phyloP scores from a whole-genome alignment of 2,113 vertebrate species.

The Montifringilla adamsi region DNA sequence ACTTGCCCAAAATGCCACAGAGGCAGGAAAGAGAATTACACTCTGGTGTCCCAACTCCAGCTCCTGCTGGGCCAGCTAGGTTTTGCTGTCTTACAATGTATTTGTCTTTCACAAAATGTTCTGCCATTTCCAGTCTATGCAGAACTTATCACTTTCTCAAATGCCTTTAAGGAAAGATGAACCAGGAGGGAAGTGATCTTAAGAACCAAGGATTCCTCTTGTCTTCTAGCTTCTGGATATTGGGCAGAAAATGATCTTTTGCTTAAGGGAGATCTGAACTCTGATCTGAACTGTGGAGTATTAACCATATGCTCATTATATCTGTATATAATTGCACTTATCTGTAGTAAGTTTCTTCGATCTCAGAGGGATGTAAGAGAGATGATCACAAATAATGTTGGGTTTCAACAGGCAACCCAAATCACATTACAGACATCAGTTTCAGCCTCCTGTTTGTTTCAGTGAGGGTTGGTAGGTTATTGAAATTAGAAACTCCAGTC shows the following conservation, averaged over 20 bases:
- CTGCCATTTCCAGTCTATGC: background rate
- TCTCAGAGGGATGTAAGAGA: background rate
- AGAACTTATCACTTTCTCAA: background rate
- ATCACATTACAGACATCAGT: background rate
- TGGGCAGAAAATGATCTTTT: background rate
- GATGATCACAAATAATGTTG: background rate
- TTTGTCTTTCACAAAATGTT: background rate
- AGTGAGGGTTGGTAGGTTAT: background rate
- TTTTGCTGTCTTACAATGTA: background rate
- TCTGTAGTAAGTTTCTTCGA: background rate
- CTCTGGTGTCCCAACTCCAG: fast-evolving
- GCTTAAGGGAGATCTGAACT: background rate
- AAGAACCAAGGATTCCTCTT: background rate
- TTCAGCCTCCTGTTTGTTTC: background rate
- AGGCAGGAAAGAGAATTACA: background rate
- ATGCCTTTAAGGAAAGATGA: background rate
- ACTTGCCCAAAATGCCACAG: background rate
- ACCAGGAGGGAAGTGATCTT: background rate
- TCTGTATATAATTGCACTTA: background rate
- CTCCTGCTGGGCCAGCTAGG: background rate
- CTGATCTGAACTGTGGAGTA: background rate
- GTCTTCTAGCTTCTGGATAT: background rate
- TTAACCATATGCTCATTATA: background rate
- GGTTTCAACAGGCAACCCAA: background rate
- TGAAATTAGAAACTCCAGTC: background rate